A percentile compares a stretch with the other conserved stretches of the same genome.
phyloP scores from a whole-genome alignment of 2,113 vertebrate species.

The Mustela nigripes region DNA sequence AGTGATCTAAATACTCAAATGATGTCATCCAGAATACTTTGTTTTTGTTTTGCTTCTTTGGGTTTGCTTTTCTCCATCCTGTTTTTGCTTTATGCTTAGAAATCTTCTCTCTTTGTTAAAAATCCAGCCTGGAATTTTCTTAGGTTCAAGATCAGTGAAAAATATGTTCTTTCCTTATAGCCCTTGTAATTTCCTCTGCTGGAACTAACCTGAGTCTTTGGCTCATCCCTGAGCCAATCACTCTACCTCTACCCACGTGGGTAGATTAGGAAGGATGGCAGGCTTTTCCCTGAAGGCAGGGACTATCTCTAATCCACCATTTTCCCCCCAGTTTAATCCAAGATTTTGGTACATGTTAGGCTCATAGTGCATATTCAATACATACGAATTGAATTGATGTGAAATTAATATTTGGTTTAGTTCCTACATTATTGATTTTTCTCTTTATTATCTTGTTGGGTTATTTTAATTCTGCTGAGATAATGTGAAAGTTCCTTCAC shows the following conservation, averaged over 20 bases:
- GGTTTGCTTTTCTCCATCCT: fast-evolving
- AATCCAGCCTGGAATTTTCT: neutral
- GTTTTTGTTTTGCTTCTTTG: neutral
- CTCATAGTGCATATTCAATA: neutral
- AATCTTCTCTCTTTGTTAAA: neutral
- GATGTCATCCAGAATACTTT: neutral
- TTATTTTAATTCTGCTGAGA: slow-evolving; percentile 10
- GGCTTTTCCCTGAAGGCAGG: neutral
- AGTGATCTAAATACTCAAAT: neutral
- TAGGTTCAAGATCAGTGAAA: neutral
- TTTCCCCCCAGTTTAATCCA: neutral
- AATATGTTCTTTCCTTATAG: neutral
- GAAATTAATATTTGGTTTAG: neutral
- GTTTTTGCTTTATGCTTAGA: neutral
- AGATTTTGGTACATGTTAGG: neutral
- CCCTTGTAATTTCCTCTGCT: neutral
- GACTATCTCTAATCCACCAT: neutral
- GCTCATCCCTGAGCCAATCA: neutral
- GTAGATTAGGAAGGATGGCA: neutral
- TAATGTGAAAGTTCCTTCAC: neutral
- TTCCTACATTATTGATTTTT: neutral
- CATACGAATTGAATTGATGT: neutral
- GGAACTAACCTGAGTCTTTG: neutral
- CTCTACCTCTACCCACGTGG: neutral
- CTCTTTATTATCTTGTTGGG: neutral